Evolutionary conservation across 2,888 invertebrate genomes (phyloP), one percentile per base, ranked within the genome.

Genomic region (Trichacis sp.): DNA sequence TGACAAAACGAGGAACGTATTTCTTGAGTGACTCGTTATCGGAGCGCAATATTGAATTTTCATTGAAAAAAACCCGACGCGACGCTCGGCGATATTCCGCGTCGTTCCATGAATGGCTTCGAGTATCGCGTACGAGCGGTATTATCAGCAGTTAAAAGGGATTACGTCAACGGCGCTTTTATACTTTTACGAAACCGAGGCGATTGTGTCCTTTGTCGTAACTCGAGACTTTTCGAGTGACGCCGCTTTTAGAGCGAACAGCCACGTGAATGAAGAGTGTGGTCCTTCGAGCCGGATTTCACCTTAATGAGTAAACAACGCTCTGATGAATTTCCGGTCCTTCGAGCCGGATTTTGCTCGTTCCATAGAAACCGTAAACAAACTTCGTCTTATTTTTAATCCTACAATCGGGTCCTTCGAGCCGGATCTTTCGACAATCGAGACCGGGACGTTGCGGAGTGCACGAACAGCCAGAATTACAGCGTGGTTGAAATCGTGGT

Each of bases 131-230:
- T 42, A 42, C 42, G 42, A 42, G 42, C 15, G 42, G 42, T 11
- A 42, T 42, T 42, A 42, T 42, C 42, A 42, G 42, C 42, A 42
- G 42, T 42, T 42, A 42, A 42, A 42, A 17, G 3, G 42, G 42
- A 14, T 42, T 42, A 42, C 42, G 42, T 42, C 42, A 42, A 42
- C 42, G n/a, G 42, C 18, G 18, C 18, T 42, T 42, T 42, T 15
- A 33, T 33, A n/a, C 18, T 17, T 42, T 42, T 17, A 6, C n/a
- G 18, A 17, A 17, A 42, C 42, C 15, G 14, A 14, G n/a, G 42
- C 42, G 18, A 42, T 42, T 42, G 18, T 17, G 3, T 42, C 42
- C 11, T 17, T 42, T 42, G 33, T 33, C n/a, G n/a, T n/a, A 33
- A 33, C 33, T 33, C n/a, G 8, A 11, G 9, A 33, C 33, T 33